Evolutionary conservation across 2,888 invertebrate species (phyloP).

Genomic region (Scelioninae gen. 2): DNA sequence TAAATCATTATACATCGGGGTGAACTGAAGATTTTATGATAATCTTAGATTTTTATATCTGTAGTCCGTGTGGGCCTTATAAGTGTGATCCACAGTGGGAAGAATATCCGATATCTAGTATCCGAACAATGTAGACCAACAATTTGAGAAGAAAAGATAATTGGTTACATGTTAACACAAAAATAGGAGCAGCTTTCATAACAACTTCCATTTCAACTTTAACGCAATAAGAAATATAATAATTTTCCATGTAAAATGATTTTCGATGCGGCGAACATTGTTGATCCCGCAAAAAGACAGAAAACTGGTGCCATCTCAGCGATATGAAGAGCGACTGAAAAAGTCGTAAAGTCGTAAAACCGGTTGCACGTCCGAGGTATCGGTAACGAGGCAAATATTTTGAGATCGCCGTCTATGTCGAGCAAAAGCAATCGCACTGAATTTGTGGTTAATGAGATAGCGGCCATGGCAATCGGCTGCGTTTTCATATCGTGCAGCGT

Average conservation of each 20-base stretch:
- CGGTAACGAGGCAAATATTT: conserved; percentile 49
- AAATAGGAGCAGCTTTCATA: not conserved
- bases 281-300: conserved; percentile 4
- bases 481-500: conserved; percentile 10
- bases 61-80: no score
- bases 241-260: conserved; percentile 10
- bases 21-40: no score
- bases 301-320: conserved; percentile 4
- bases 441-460: conserved; percentile 29
- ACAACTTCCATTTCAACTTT: not conserved
- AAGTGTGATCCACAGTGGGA: no score
- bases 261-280: conserved; percentile 13
- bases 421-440: conserved; percentile 34
- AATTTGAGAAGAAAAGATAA: no score
- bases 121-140: no score
- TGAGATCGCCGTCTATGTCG: conserved; percentile 23
- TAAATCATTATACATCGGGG: no score
- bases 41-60: no score
- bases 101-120: no score
- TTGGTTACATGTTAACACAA: not conserved
- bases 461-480: conserved; percentile 8
- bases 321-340: conserved; percentile 37
- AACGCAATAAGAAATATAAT: conserved; percentile 6
- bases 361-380: conserved; percentile 47
- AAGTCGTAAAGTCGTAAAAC: conserved; percentile 48